Percentiles rank a stretch among this genome's conserved stretches.
Evolutionary conservation across 2,113 vertebrate genomes (phyloP).

Genomic region (Campylorhamphus procurvoides): DNA sequence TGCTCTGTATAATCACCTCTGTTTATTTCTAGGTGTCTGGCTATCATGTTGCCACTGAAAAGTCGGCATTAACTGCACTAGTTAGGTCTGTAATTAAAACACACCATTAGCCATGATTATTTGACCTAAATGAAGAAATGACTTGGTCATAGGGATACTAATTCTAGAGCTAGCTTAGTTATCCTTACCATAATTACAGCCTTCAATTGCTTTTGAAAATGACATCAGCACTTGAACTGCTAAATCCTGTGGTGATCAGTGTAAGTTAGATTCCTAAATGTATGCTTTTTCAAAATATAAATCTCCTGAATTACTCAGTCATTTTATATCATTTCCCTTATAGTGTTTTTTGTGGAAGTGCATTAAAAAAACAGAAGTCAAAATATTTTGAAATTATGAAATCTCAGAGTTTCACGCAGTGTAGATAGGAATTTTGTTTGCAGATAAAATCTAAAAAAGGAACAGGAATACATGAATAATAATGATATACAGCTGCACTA

Average conservation of each 20-base stretch:
- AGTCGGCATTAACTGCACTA: not conserved
- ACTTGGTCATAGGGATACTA: not conserved
- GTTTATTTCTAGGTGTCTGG: not conserved
- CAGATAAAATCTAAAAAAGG: not conserved
- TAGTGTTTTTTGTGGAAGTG: not conserved
- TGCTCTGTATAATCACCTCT: not conserved
- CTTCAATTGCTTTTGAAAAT: not conserved
- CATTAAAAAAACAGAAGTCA: not conserved
- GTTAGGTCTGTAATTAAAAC: not conserved
- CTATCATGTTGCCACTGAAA: not conserved
- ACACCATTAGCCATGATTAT: not conserved
- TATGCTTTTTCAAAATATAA: not conserved
- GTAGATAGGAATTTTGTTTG: not conserved
- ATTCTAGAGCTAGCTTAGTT: not conserved
- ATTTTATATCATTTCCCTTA: not conserved
- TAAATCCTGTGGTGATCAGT: not conserved
- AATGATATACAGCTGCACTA: not conserved
- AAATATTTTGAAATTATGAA: conserved; percentile 31
- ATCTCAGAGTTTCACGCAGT: not conserved
- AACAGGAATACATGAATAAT: conserved; percentile 1
- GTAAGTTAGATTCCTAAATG: not conserved
- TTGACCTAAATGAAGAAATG: not conserved
- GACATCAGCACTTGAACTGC: not conserved
- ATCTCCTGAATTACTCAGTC: not conserved
- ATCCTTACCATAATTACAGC: not conserved